phyloP scores from a whole-genome alignment of 2,113 vertebrate species.

The Pleuronectes platessa region DNA sequence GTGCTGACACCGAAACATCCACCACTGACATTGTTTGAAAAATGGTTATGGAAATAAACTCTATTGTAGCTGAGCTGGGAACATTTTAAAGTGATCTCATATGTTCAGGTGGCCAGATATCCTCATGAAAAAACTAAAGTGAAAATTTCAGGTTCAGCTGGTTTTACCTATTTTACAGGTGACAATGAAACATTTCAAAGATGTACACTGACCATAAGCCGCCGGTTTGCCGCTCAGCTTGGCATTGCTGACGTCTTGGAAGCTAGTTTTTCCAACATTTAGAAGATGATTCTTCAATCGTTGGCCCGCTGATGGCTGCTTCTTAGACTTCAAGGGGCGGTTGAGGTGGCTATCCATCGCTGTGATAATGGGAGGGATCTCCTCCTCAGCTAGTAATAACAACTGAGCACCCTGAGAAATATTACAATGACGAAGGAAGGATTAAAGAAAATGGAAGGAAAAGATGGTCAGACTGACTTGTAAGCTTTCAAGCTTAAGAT shows the following conservation, averaged over 20 bases:
- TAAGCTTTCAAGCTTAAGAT: neutral
- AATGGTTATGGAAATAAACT: too few species aligned
- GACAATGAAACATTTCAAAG: neutral
- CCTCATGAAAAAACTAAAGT: too few species aligned
- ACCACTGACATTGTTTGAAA: too few species aligned
- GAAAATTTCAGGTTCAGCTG: too few species aligned
- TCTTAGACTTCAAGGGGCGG: constrained; percentile 83
- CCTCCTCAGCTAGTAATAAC: constrained; percentile 90
- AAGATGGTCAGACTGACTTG: neutral
- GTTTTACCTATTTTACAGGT: too few species aligned
- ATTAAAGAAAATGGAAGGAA: neutral
- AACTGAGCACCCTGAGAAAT: constrained; percentile 91
- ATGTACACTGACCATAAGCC: constrained; percentile 87
- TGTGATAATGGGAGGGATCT: constrained; percentile 86
- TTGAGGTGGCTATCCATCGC: constrained; percentile 91
- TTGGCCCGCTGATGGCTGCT: constrained; percentile 71
- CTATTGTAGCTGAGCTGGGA: too few species aligned
- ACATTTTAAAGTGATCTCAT: too few species aligned
- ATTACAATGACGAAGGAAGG: neutral
- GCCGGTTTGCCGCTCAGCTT: constrained; percentile 91
- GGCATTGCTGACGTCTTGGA: constrained; percentile 82
- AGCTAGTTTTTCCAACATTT: constrained; percentile 82
- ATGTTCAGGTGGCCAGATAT: too few species aligned
- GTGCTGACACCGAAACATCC: neutral
- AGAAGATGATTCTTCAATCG: constrained; percentile 85